A percentile compares a stretch with the other conserved stretches of the same genome.
phyloP scores from a whole-genome alignment of 2,888 invertebrate genomes.

The Choreutis nemorana region DNA sequence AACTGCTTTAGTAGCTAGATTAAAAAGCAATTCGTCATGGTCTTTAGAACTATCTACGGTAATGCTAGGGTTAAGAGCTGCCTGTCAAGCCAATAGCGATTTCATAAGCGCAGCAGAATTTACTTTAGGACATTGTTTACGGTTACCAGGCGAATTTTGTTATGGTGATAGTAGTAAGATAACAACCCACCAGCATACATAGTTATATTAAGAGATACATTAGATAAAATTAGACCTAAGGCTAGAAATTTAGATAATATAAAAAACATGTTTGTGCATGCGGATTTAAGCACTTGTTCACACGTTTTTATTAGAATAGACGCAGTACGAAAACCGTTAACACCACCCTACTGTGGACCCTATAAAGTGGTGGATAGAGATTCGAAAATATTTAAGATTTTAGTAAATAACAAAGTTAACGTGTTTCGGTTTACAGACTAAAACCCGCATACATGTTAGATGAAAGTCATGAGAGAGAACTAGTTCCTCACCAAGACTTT shows the following conservation, averaged over 20 bases:
- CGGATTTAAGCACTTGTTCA: too few relatives aligned
- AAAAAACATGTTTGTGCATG: neutral
- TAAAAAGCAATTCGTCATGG: neutral
- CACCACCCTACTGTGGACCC: too few relatives aligned
- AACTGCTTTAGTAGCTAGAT: too few relatives aligned
- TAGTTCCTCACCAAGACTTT: too few relatives aligned
- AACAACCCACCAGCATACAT: constrained; percentile 1
- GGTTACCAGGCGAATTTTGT: neutral
- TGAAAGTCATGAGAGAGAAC: too few relatives aligned
- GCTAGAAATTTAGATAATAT: neutral
- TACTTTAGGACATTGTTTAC: neutral
- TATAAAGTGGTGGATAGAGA: too few relatives aligned
- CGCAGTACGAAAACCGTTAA: too few relatives aligned
- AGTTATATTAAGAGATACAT: neutral
- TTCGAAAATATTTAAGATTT: too few relatives aligned
- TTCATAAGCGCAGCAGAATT: neutral
- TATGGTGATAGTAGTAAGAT: neutral
- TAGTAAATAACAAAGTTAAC: too few relatives aligned
- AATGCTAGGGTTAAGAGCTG: neutral
- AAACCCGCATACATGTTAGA: too few relatives aligned
- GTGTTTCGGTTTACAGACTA: too few relatives aligned
- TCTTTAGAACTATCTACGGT: neutral
- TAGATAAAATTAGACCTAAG: neutral
- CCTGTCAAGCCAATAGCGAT: neutral
- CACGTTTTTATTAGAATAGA: too few relatives aligned